Evolutionary conservation across 2,888 invertebrate species (phyloP), one percentile per base, ranked within the genome.

Genomic region (Agrotis clavis): DNA sequence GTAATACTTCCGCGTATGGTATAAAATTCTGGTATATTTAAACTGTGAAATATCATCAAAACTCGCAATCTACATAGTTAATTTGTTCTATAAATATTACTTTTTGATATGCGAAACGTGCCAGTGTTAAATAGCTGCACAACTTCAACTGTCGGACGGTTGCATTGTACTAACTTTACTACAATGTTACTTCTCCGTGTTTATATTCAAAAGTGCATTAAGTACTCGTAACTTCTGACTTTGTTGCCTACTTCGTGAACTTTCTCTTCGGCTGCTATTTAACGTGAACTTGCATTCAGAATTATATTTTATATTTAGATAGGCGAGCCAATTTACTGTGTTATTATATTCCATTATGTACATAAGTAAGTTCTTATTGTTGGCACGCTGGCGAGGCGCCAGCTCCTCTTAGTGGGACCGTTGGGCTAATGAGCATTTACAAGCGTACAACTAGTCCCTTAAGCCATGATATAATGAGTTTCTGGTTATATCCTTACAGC

Each of bases 161-260:
- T 84, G 83, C 86, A 86, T 87, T 86, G 85, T 86, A 82, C 84
- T 72, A 87, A 88, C 85, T 89, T 87, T 76, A 83, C 68, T 83
- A 88, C 82, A 88, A 82, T 86, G 89, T 86, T 86, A 88, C 88
- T 86, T 86, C 86, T 83, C 80, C 75, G 84, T 90, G 89, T 90
- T 91, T 90, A 86, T 88, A 87, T 91, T 90, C 89, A 89, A 88
- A 91, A 91, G 89, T 89, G 88, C 88, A 91, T 89, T 90, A 90
- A 89, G 85, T 84, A 87, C 88, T 90, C 87, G 85, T 87, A 88
- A 90, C 90, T 88, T 88, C 68, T 82, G 84, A 89, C 88, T 90
- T 86, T 77, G 87, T 86, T 86, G 79, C 82, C 79, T 82, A 82
- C 77, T 85, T 84, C 77, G 65, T 59, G 83, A 86, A 87, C 81